Conservation (phyloP, 2,888 invertebrate genomes). For the Nysson spinosus region DNA sequence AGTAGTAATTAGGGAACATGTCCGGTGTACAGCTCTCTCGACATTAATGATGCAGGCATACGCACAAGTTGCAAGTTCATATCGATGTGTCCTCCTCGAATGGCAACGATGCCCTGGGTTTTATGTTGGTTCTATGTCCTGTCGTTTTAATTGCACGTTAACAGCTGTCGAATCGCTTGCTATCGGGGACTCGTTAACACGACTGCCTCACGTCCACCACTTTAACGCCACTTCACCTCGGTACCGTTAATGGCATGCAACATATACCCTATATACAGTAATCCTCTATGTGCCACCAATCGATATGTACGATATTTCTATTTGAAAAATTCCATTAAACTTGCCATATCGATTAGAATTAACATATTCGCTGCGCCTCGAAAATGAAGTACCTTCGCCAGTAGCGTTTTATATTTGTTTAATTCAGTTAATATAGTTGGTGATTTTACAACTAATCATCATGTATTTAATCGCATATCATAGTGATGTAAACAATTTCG, state of each 20-base stretch:
- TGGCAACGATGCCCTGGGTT: constrained; percentile 19
- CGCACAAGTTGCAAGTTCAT: constrained; percentile 18
- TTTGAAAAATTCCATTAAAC: not conserved
- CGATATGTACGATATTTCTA: not conserved
- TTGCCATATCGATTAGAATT: not conserved
- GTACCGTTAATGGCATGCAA: constrained; percentile 34
- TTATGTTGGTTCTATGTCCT: constrained; percentile 12
- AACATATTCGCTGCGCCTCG: too few species aligned
- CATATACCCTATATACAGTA: constrained; percentile 3
- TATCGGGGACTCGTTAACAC: constrained; percentile 56
- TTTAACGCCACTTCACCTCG: constrained; percentile 38
- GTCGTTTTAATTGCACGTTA: constrained; percentile 59
- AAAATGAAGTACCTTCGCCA: too few species aligned
- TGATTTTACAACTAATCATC: too few species aligned
- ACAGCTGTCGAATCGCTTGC: constrained; percentile 46
- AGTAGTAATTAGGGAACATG: constrained; percentile 49
- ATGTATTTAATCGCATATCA: too few species aligned
- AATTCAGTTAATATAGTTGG: too few species aligned
- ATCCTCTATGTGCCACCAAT: too few species aligned
- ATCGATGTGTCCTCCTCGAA: constrained; percentile 9
- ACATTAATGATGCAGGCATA: constrained; percentile 35
- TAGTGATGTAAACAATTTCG: too few species aligned
- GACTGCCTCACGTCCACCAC: constrained; percentile 39
- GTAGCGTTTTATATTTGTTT: not conserved
- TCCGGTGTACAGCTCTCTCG: constrained; percentile 20